Conservation (phyloP, 1,140 invertebrate genomes). For the Eriocheir sinensis region DNA sequence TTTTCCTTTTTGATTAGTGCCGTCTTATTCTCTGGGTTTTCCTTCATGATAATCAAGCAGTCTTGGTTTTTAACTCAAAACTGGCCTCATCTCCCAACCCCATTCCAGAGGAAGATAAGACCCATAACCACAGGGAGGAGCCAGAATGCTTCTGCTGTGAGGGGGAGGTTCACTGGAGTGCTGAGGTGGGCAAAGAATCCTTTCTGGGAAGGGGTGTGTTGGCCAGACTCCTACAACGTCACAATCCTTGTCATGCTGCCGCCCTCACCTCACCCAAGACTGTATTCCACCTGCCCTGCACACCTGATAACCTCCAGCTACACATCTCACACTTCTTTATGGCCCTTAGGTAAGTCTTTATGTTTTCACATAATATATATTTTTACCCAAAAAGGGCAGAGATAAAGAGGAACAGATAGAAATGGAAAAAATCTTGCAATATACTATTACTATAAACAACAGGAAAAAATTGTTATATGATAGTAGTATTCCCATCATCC, state of each 20-base stretch:
- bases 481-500: too few relatives aligned
- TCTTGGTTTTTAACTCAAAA: background rate
- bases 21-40: background rate
- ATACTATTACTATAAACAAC: too few relatives aligned
- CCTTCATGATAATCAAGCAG: background rate
- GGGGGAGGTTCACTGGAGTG: slow-evolving; percentile 10
- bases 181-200: background rate
- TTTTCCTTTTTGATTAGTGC: background rate
- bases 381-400: too few relatives aligned
- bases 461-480: too few relatives aligned
- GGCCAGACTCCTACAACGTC: background rate
- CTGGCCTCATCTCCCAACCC: too few relatives aligned
- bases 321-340: slow-evolving; percentile 35
- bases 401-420: too few relatives aligned
- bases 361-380: too few relatives aligned
- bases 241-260: background rate
- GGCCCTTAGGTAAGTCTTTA: slow-evolving; percentile 1
- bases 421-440: too few relatives aligned
- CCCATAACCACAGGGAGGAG: background rate
- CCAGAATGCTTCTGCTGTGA: background rate
- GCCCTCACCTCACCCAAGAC: background rate
- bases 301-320: slow-evolving; percentile 36
- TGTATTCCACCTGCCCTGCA: slow-evolving; percentile 35
- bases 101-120: background rate
- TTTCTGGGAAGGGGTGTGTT: background rate